These are phyloP conservation scores for Heterohyrax brucei DNA, from an alignment of 2,797 vertebrate species.

Conservation along the genomic window DNA sequence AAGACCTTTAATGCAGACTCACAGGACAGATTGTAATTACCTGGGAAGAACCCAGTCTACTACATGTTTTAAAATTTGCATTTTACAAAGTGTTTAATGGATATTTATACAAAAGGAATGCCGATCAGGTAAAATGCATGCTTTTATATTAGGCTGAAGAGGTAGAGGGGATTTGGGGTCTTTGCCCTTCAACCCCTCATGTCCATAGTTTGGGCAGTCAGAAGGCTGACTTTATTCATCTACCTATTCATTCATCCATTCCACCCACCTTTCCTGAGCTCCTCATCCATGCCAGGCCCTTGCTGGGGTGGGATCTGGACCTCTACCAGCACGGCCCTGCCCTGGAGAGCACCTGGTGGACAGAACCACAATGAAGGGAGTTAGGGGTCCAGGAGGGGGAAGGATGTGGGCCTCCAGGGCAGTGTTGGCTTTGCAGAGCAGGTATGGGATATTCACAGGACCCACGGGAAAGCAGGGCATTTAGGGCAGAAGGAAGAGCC, in stretches of 20 bases:
- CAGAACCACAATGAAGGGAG: background rate
- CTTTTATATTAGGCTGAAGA: background rate
- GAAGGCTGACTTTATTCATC: background rate
- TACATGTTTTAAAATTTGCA: background rate
- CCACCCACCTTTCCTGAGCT: background rate
- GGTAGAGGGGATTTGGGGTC: background rate
- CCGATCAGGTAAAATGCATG: background rate
- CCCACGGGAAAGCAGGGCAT: background rate
- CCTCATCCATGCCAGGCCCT: background rate
- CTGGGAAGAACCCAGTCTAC: background rate
- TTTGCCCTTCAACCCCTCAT: background rate
- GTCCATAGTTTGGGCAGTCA: too few species aligned
- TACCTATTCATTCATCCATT: background rate
- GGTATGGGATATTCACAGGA: background rate
- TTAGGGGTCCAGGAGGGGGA: background rate
- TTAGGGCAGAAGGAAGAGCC: background rate
- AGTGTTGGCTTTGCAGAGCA: background rate
- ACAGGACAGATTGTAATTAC: background rate
- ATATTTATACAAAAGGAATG: background rate
- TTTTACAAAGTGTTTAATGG: constrained; percentile 55
- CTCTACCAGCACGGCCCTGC: background rate
- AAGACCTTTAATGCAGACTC: background rate
- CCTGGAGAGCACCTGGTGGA: background rate
- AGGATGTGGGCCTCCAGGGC: background rate
- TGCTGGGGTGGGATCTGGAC: too few species aligned